These are phyloP conservation scores for Dicentrarchus labrax DNA, from an alignment of 2,113 vertebrate species.

Conservation along the genomic window DNA sequence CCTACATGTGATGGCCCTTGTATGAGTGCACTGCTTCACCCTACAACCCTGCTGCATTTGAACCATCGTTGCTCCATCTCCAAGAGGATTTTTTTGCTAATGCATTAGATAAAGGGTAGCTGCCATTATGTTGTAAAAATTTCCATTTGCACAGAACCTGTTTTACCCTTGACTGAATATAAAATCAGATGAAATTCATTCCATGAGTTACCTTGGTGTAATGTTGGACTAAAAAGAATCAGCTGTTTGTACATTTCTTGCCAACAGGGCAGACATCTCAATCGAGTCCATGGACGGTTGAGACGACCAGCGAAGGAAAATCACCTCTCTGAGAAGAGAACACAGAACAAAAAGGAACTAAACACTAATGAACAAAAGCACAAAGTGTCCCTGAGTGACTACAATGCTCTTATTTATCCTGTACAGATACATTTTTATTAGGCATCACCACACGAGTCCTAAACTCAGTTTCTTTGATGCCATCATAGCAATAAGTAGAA, in stretches of 20 bases:
- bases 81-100: neutral
- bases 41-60: neutral
- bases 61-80: neutral
- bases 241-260: constrained; percentile 15
- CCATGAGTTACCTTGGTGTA: neutral
- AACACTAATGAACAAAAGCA: constrained; percentile 18
- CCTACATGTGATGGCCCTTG: neutral
- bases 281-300: constrained; percentile 52
- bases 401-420: constrained; percentile 1
- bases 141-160: neutral
- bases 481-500: constrained; percentile 8
- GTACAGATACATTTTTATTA: constrained; percentile 16
- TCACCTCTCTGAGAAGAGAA: constrained; percentile 25
- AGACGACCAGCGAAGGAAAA: constrained; percentile 38
- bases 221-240: neutral
- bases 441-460: neutral
- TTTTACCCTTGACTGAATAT: neutral
- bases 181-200: neutral
- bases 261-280: constrained; percentile 70
- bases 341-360: constrained; percentile 57
- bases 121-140: neutral
- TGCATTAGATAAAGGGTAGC: neutral
- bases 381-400: neutral
- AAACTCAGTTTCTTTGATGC: constrained; percentile 5
- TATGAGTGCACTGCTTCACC: constrained; percentile 1